Percentiles rank a stretch among this genome's conserved stretches.
These are phyloP conservation scores for Drosophila grimshawi DNA, from an alignment of 1,140 invertebrate species.

Conservation along the genomic window DNA sequence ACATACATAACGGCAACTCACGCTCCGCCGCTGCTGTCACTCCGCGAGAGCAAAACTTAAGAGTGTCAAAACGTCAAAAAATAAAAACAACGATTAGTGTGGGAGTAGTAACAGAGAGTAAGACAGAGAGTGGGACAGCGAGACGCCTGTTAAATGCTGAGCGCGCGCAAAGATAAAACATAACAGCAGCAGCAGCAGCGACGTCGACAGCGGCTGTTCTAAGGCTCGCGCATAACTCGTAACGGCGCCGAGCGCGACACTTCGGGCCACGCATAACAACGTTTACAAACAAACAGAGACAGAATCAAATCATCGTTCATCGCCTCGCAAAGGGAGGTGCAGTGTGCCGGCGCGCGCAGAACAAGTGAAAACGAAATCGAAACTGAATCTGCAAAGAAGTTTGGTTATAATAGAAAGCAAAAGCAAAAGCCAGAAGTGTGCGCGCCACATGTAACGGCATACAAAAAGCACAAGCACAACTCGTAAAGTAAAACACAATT, in stretches of 20 bases:
- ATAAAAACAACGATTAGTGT: not conserved
- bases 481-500: conserved; percentile 23
- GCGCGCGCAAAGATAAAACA: conserved; percentile 52
- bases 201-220: conserved; percentile 42
- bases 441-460: conserved; percentile 18
- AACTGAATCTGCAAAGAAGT: conserved; percentile 43
- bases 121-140: conserved; percentile 3
- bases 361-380: conserved; percentile 59
- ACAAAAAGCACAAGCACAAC: conserved; percentile 1
- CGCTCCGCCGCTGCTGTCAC: conserved; percentile 7
- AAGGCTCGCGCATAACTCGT: conserved; percentile 39
- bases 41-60: conserved; percentile 33
- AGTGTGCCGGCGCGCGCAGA: conserved; percentile 11
- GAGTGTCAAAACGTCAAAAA: conserved; percentile 15
- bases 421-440: conserved; percentile 17
- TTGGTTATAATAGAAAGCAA: conserved; percentile 13
- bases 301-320: not conserved
- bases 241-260: conserved; percentile 42
- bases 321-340: conserved; percentile 11
- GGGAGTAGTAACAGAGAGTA: conserved; percentile 13
- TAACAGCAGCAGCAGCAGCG: conserved; percentile 29
- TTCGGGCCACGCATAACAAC: conserved; percentile 49
- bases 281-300: conserved; percentile 3
- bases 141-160: conserved; percentile 29
- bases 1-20: conserved; percentile 35